Evolutionary conservation across 2,888 invertebrate genomes (phyloP).

Genomic region (Erebia ligea): DNA sequence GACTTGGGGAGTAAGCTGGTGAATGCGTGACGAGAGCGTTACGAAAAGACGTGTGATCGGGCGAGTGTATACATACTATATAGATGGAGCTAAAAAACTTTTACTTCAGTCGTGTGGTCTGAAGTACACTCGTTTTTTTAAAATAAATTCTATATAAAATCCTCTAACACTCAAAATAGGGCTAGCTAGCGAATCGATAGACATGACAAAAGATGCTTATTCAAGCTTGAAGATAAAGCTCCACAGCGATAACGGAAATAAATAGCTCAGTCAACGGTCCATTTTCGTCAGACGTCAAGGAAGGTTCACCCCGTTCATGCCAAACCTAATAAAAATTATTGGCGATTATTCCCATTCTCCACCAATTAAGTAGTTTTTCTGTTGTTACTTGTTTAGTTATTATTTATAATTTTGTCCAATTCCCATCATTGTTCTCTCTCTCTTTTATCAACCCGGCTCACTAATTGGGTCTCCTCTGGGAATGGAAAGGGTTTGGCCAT

Average conservation of each 20-base stretch:
- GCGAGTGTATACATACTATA: no score
- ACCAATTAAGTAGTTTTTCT: not conserved
- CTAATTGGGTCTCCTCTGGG: no score
- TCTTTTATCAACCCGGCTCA: no score
- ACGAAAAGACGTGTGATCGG: no score
- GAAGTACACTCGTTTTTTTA: no score
- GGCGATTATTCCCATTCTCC: not conserved
- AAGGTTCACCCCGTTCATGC: not conserved
- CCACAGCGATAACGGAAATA: not conserved
- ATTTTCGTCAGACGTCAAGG: not conserved
- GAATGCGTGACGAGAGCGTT: no score
- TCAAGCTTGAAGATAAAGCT: constrained; percentile 4
- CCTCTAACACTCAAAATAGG: no score
- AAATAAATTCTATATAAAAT: no score
- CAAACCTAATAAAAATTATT: constrained; percentile 3
- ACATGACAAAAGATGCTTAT: not conserved
- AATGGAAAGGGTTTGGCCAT: no score
- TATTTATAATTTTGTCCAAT: not conserved
- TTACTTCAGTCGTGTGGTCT: no score
- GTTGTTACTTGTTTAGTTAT: not conserved
- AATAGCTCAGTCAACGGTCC: not conserved
- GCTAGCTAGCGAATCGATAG: not conserved
- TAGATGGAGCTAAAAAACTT: no score
- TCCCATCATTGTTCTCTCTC: not conserved
- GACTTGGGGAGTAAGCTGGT: no score